Evolutionary conservation across 2,888 invertebrate genomes (phyloP).

Genomic region (Nematopogon swammerdamellus): DNA sequence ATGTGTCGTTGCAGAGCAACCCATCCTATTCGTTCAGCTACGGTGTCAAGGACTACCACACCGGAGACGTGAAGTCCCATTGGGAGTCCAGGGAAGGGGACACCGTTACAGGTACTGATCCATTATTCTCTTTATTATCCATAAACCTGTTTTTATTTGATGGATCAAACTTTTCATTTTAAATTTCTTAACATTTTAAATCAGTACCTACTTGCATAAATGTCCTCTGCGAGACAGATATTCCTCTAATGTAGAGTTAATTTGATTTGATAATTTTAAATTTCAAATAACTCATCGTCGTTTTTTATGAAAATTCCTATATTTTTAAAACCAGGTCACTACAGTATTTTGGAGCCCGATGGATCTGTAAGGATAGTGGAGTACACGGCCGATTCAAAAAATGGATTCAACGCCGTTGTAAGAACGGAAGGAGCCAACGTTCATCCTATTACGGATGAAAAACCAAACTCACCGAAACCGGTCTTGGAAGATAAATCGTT

Average conservation of each 20-base stretch:
- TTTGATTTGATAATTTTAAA: no score
- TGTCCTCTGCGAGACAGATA: no score
- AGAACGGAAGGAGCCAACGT: constrained; percentile 42
- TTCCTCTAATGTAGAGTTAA: no score
- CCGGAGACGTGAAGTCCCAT: constrained; percentile 60
- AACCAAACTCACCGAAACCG: constrained; percentile 21
- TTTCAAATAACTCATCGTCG: no score
- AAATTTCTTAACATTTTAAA: no score
- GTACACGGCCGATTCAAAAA: constrained; percentile 56
- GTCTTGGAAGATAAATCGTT: background rate
- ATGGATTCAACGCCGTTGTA: constrained; percentile 56
- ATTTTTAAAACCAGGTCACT: constrained; percentile 60
- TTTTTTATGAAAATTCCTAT: no score
- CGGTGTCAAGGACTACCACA: constrained; percentile 57
- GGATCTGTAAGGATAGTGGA: constrained; percentile 60
- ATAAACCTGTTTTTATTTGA: background rate
- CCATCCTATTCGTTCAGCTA: constrained; percentile 61
- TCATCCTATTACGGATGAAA: constrained; percentile 21
- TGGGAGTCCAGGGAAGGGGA: constrained; percentile 63
- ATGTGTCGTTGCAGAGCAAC: constrained; percentile 53
- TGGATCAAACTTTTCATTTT: background rate
- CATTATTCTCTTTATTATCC: background rate
- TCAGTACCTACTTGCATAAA: no score
- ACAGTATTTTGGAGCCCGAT: constrained; percentile 66
- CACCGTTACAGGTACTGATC: constrained; percentile 49